These are phyloP conservation scores for Alcis repandata DNA, from an alignment of 2,888 invertebrate species.

Conservation along the genomic window DNA sequence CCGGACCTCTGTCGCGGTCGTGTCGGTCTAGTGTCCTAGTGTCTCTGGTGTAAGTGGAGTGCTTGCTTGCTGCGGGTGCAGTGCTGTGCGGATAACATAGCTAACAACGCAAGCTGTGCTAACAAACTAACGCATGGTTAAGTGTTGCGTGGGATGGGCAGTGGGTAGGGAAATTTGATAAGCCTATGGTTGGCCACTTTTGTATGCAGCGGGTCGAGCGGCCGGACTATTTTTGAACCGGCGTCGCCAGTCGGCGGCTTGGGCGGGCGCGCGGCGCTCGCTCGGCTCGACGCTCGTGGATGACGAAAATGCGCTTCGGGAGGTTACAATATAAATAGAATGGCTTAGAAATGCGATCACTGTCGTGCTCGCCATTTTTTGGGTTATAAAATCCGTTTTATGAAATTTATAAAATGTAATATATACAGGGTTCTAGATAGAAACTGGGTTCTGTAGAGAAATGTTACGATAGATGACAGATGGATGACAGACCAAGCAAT, in stretches of 20 bases:
- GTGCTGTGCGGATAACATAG: conserved; percentile 59
- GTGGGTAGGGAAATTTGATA: conserved; percentile 86
- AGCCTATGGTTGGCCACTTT: conserved; percentile 81
- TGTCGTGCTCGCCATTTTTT: neutral
- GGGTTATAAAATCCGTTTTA: conserved; percentile 6
- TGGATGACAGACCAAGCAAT: neutral
- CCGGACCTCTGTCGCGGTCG: conserved; percentile 52
- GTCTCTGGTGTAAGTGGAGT: conserved; percentile 77
- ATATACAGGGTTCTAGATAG: no score
- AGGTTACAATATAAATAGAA: conserved; percentile 35
- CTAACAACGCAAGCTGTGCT: conserved; percentile 66
- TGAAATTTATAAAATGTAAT: no score
- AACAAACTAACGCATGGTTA: conserved; percentile 83
- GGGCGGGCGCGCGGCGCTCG: conserved; percentile 53
- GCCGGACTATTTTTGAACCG: conserved; percentile 79
- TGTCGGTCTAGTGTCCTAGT: conserved; percentile 47
- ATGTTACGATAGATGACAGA: conserved; percentile 3
- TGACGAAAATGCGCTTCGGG: conserved; percentile 18
- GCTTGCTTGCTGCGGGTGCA: conserved; percentile 63
- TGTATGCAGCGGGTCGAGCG: conserved; percentile 76
- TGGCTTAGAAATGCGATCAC: conserved; percentile 28
- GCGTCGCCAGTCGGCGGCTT: conserved; percentile 61
- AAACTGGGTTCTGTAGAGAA: neutral
- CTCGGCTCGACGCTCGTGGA: conserved; percentile 37
- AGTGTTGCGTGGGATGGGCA: conserved; percentile 68